phyloP scores from a whole-genome alignment of 1,140 invertebrate species.

The Drosophila sucinea region DNA sequence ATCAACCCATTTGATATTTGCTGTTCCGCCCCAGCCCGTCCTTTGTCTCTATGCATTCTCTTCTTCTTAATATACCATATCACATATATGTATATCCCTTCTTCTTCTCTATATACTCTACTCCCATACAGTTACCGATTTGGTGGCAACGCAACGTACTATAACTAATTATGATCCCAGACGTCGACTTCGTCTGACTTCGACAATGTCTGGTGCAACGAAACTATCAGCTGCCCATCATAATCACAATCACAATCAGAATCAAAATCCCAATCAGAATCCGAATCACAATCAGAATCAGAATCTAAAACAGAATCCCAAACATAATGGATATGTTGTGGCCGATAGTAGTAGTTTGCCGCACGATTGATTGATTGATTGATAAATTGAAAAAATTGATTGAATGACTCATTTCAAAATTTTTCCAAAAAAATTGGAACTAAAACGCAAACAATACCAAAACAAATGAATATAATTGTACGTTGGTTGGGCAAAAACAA shows the following conservation, averaged over 20 bases:
- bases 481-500: constrained; percentile 59
- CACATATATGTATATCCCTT: constrained; percentile 53
- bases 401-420: constrained; percentile 49
- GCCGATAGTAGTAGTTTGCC: constrained; percentile 79
- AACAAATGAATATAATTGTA: constrained; percentile 50
- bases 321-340: constrained; percentile 72
- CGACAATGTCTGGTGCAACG: constrained; percentile 62
- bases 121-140: constrained; percentile 80
- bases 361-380: constrained; percentile 57
- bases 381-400: constrained; percentile 35
- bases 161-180: constrained; percentile 81
- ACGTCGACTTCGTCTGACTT: constrained; percentile 77
- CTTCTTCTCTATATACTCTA: constrained; percentile 75
- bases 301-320: constrained; percentile 31
- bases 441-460: constrained; percentile 22
- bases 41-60: constrained; percentile 54
- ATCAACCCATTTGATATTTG: constrained; percentile 10
- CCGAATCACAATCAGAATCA: background rate
- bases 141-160: constrained; percentile 78
- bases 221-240: constrained; percentile 66
- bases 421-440: constrained; percentile 10
- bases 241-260: constrained; percentile 47
- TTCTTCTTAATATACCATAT: constrained; percentile 18
- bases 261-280: constrained; percentile 12
- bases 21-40: background rate